A percentile compares a stretch with the other conserved stretches of the same genome.
Evolutionary conservation across 2,888 invertebrate genomes (phyloP).

Genomic region (Drosophila anceps): DNA sequence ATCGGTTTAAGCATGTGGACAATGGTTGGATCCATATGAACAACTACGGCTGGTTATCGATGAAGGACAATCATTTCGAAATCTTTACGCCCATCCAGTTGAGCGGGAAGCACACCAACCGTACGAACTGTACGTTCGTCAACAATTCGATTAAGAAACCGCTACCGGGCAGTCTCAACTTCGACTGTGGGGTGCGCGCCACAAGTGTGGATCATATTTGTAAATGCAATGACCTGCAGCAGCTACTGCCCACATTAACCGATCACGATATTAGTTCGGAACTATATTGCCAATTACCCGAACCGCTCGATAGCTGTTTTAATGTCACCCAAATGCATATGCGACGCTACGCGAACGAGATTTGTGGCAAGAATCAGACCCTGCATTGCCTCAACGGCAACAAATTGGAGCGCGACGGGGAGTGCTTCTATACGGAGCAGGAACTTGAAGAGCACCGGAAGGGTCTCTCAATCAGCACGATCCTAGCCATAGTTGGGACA

Average conservation of each 20-base stretch:
- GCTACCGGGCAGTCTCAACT: slow-evolving; percentile 79
- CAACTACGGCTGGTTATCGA: slow-evolving; percentile 78
- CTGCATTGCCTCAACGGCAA: slow-evolving; percentile 78
- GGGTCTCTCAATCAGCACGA: not conserved
- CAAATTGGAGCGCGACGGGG: slow-evolving; percentile 73
- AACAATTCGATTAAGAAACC: slow-evolving; percentile 82
- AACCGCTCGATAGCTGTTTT: slow-evolving; percentile 77
- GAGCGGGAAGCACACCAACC: slow-evolving; percentile 73
- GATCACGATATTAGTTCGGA: slow-evolving; percentile 82
- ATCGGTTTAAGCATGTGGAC: slow-evolving; percentile 77
- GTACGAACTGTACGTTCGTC: slow-evolving; percentile 78
- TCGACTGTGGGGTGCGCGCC: slow-evolving; percentile 81
- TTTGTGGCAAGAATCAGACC: slow-evolving; percentile 78
- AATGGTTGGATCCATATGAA: slow-evolving; percentile 82
- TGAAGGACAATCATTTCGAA: slow-evolving; percentile 81
- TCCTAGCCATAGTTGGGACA: fast-evolving
- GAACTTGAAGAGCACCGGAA: slow-evolving; percentile 20
- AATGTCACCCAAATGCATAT: slow-evolving; percentile 81
- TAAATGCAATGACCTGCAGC: slow-evolving; percentile 72
- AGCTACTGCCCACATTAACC: slow-evolving; percentile 78
- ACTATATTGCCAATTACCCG: slow-evolving; percentile 79
- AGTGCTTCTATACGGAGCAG: slow-evolving; percentile 77
- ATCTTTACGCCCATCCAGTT: slow-evolving; percentile 77
- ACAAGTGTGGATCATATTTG: slow-evolving; percentile 79
- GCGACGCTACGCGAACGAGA: slow-evolving; percentile 80